Evolutionary conservation across 2,797 vertebrate species (phyloP).

Genomic region (Sebastes minor): DNA sequence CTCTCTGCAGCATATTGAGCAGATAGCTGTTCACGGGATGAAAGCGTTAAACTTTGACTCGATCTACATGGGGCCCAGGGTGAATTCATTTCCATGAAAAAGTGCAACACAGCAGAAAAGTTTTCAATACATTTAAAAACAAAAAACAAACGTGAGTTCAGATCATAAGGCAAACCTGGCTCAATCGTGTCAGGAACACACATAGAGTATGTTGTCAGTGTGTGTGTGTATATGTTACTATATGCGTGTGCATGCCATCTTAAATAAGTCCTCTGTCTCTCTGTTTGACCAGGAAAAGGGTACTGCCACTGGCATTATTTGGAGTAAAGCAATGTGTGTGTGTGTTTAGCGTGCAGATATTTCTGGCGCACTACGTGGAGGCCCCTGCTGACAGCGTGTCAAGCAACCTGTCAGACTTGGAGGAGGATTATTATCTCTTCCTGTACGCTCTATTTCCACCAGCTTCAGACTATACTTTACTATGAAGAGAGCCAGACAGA

Average conservation of each 20-base stretch:
- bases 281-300: constrained; percentile 40
- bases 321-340: constrained; percentile 36
- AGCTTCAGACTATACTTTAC: constrained; percentile 54
- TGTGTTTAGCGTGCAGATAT: constrained; percentile 45
- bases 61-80: constrained; percentile 34
- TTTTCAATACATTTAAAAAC: constrained; percentile 33
- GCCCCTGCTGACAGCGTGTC: constrained; percentile 77
- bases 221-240: neutral
- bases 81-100: constrained; percentile 61
- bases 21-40: constrained; percentile 66
- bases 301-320: constrained; percentile 38
- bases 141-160: neutral
- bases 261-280: constrained; percentile 18
- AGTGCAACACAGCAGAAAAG: constrained; percentile 70
- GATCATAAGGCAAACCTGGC: constrained; percentile 32
- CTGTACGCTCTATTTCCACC: constrained; percentile 58
- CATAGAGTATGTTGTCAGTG: neutral
- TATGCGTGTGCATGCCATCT: neutral
- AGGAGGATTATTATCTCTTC: constrained; percentile 82
- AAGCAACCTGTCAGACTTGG: constrained; percentile 82
- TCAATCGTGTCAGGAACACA: neutral
- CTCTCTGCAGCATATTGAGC: constrained; percentile 67
- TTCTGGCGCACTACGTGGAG: constrained; percentile 46
- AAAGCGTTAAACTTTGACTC: constrained; percentile 72
- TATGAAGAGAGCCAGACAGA: constrained; percentile 12